These are phyloP conservation scores for Sialia sialis DNA, from an alignment of 2,113 vertebrate genomes.

Conservation along the genomic window DNA sequence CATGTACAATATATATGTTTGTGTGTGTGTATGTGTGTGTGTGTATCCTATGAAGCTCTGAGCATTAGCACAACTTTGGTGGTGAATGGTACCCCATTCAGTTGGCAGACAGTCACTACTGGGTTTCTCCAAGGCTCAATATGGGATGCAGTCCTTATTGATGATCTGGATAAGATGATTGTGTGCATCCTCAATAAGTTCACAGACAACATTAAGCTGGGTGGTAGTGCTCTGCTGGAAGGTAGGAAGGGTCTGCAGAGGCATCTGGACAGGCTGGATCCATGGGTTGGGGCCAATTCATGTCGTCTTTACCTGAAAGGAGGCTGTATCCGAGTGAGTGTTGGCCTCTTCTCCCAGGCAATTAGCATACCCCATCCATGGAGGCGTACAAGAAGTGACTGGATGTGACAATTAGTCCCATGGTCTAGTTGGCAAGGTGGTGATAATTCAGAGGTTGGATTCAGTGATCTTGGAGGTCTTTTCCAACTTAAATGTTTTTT, in stretches of 20 bases:
- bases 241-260: neutral
- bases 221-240: neutral
- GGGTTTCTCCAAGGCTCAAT: neutral
- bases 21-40: fast-evolving
- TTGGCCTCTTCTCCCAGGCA: neutral
- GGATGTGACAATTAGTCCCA: neutral
- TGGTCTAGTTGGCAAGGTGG: neutral
- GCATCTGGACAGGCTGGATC: neutral
- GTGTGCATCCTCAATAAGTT: neutral
- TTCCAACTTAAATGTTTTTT: neutral
- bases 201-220: no score
- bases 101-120: neutral
- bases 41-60: neutral
- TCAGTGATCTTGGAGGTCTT: neutral
- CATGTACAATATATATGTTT: neutral
- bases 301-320: neutral
- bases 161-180: neutral
- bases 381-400: neutral
- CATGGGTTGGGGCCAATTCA: neutral
- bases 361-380: no score
- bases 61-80: neutral
- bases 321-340: neutral
- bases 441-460: neutral
- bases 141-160: neutral
- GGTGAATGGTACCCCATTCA: neutral